Evolutionary conservation across 2,888 invertebrate species (phyloP).

Genomic region (Clostera curtula): DNA sequence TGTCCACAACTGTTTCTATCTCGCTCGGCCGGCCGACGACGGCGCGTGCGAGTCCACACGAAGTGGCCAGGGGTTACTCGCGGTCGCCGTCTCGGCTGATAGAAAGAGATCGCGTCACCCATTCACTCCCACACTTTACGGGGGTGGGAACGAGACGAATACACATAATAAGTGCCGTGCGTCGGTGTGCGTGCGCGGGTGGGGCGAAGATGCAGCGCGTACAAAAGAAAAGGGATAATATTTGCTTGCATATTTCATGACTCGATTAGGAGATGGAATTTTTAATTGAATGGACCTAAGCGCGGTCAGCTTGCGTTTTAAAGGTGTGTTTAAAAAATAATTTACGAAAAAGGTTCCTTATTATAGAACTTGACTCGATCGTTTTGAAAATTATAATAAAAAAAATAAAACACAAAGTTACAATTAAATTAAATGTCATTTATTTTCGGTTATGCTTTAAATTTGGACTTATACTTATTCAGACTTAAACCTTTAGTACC

Average conservation of each 20-base stretch:
- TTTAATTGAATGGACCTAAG: conserved; percentile 69
- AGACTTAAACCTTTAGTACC: too few species aligned
- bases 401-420: too few species aligned
- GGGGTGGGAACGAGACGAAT: conserved; percentile 48
- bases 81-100: conserved; percentile 69
- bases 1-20: conserved; percentile 66
- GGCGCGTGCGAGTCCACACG: conserved; percentile 72
- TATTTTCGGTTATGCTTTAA: too few species aligned
- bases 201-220: conserved; percentile 73
- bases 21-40: conserved; percentile 67
- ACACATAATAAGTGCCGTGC: conserved; percentile 63
- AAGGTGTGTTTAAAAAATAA: conserved; percentile 24
- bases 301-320: conserved; percentile 53
- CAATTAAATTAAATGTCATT: too few species aligned
- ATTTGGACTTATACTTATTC: too few species aligned
- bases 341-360: too few species aligned
- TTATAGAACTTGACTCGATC: too few species aligned
- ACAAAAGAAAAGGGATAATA: conserved; percentile 75
- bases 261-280: conserved; percentile 75
- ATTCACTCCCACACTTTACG: conserved; percentile 30
- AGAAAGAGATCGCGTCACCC: conserved; percentile 55
- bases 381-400: too few species aligned
- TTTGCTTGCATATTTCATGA: conserved; percentile 75
- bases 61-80: conserved; percentile 75
- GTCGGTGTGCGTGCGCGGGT: conserved; percentile 74